Evolutionary conservation across 2,797 vertebrate species (phyloP), one percentile per base, ranked within the genome.

Genomic region (Parotocinclus haroldoi): DNA sequence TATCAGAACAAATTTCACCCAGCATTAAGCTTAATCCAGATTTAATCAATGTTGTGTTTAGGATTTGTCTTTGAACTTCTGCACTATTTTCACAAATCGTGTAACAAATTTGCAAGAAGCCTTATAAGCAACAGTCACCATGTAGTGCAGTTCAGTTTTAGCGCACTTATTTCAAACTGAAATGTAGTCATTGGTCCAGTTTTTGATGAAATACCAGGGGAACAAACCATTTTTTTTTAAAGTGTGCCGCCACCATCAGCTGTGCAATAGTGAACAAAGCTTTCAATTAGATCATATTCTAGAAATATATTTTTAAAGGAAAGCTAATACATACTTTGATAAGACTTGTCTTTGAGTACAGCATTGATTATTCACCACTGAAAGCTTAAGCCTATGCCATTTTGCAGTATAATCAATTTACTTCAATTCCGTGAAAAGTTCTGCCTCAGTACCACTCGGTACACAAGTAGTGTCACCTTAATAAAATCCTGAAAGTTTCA

Each of bases 391-490:
- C 72, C 69, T 52, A 65, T 27, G 37, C 54, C 55, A 55, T 78
- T 68, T 46, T 53, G 73, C 55, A 77, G 74, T 79, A 45, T 81
- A 14, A 78, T 82, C 80, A 82, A 73, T 71, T 68, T 76, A 69
- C 69, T 79, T 79, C 71, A 50, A 75, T 74, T 77, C 71, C 72
- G 50, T 65, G 55, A 73, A 72, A 72, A 78, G 59, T 72, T 69
- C 56, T 66, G 42, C 51, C 49, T 60, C 44, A 63, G 55, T 44
- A 62, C 58, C 64, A 62, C 68, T 65, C 55, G n/a, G n/a, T n/a
- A n/a, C n/a, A n/a, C n/a, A 53, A 50, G 19, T 54, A 64, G 61
- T 38, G 75, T 72, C 71, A 76, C 71, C 67, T 58, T 54, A 61
- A 64, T 51, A 62, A 16, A 37, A 46, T 36, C n/a, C 11, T 11